phyloP scores from a whole-genome alignment of 2,797 vertebrate genomes.

The Caiman crocodilus region DNA sequence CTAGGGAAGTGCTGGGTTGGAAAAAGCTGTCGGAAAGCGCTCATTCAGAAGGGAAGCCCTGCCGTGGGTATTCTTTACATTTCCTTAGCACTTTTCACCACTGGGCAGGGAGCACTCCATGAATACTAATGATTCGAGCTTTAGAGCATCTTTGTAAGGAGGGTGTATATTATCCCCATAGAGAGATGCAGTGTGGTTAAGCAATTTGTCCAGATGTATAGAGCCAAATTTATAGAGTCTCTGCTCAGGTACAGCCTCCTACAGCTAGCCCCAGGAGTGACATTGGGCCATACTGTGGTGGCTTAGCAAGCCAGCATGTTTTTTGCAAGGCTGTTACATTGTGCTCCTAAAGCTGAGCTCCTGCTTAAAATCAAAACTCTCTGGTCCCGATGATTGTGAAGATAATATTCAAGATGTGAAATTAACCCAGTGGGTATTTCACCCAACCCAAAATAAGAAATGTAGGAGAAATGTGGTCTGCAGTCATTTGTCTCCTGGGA shows the following conservation, averaged over 20 bases:
- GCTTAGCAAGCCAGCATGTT: neutral
- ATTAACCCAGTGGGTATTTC: neutral
- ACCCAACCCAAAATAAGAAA: neutral
- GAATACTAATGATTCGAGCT: constrained; percentile 64
- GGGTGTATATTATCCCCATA: constrained; percentile 40
- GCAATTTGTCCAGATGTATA: constrained; percentile 13
- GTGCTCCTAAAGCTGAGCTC: neutral
- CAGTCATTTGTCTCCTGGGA: neutral
- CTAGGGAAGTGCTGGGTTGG: neutral
- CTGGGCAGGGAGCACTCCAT: constrained; percentile 46
- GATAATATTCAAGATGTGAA: neutral
- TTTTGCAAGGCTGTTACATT: neutral
- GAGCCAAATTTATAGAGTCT: constrained; percentile 17
- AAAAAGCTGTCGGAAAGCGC: constrained; percentile 34
- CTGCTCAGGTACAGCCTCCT: constrained; percentile 21
- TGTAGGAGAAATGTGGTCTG: neutral
- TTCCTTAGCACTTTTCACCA: constrained; percentile 51
- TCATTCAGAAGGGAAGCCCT: constrained; percentile 21
- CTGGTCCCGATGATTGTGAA: neutral
- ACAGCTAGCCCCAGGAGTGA: neutral
- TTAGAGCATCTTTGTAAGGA: constrained; percentile 1
- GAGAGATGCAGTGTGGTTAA: constrained; percentile 42
- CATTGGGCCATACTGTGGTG: neutral
- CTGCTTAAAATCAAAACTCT: constrained; percentile 1
- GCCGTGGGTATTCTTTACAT: neutral